Percentiles rank a stretch among this genome's conserved stretches.
Conservation (phyloP, 2,113 vertebrate species). For the Equus quagga region DNA sequence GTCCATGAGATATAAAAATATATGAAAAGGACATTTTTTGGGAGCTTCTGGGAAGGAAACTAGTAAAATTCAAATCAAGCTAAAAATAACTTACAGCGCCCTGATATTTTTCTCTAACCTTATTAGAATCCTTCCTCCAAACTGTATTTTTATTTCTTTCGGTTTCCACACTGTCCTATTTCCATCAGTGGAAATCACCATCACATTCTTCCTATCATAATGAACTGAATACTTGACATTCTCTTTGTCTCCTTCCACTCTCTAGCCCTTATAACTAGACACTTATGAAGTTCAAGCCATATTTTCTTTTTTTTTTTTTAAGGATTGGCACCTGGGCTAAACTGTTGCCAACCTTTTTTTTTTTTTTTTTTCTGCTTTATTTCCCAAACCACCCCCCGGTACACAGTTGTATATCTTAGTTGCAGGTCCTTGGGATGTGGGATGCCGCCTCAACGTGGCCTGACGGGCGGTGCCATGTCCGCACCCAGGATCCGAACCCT, state of each 20-base stretch:
- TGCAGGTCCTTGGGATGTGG: too few relatives aligned
- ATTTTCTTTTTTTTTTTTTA: background rate
- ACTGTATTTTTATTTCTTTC: background rate
- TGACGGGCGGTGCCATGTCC: too few relatives aligned
- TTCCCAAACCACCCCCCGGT: too few relatives aligned
- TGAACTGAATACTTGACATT: background rate
- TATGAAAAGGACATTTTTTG: conserved; percentile 32
- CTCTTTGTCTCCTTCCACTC: background rate
- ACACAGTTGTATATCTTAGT: too few relatives aligned
- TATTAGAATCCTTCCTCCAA: background rate
- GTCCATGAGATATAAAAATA: conserved; percentile 13
- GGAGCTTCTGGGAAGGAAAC: conserved; percentile 36
- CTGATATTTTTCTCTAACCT: conserved; percentile 21
- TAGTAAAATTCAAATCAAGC: conserved; percentile 41
- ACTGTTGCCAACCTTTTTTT: too few relatives aligned
- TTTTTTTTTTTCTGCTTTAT: too few relatives aligned
- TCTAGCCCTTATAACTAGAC: background rate
- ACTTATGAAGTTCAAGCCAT: background rate
- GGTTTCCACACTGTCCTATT: background rate
- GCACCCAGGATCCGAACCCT: too few relatives aligned
- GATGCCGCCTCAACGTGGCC: too few relatives aligned
- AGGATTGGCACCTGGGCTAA: too few relatives aligned
- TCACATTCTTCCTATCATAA: background rate
- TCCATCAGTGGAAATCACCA: background rate
- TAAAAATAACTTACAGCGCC: background rate